Conservation (phyloP, 2,113 vertebrate species). For the Pheucticus melanocephalus region DNA sequence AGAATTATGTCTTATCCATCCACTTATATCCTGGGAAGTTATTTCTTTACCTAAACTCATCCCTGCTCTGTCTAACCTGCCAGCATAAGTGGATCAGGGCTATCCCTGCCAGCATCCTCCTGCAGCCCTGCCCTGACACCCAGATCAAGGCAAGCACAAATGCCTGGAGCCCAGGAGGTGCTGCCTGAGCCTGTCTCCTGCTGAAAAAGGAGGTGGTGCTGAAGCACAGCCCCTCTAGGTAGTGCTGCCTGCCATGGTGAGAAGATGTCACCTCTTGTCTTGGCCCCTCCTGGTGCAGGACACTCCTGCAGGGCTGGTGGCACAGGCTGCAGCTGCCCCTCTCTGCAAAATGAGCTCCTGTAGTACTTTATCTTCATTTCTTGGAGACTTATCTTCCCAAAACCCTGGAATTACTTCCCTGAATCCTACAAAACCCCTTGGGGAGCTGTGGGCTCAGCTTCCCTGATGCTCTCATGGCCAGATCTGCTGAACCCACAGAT, state of each 20-base stretch:
- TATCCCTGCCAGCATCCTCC: background rate
- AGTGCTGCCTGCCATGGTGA: accelerated
- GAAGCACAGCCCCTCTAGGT: background rate
- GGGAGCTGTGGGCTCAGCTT: background rate
- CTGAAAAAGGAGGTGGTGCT: background rate
- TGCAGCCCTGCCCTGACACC: background rate
- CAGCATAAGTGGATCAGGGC: background rate
- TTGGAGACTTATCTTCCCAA: background rate
- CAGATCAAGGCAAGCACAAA: background rate
- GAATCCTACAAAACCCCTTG: background rate
- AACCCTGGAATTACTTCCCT: background rate
- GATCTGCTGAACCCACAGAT: background rate
- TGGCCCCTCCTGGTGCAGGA: accelerated
- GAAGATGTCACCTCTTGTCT: background rate
- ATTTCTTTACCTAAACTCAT: background rate
- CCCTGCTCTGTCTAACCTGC: background rate
- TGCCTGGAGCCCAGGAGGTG: accelerated
- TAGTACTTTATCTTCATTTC: background rate
- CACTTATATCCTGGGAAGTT: background rate
- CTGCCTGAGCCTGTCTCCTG: background rate
- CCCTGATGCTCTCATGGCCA: background rate
- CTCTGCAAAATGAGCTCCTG: background rate
- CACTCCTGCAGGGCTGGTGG: background rate
- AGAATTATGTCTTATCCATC: background rate
- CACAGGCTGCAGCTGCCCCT: background rate